Base-by-base conservation (phyloP, 2,797 vertebrate genomes). In the Lutra lutra region DNA sequence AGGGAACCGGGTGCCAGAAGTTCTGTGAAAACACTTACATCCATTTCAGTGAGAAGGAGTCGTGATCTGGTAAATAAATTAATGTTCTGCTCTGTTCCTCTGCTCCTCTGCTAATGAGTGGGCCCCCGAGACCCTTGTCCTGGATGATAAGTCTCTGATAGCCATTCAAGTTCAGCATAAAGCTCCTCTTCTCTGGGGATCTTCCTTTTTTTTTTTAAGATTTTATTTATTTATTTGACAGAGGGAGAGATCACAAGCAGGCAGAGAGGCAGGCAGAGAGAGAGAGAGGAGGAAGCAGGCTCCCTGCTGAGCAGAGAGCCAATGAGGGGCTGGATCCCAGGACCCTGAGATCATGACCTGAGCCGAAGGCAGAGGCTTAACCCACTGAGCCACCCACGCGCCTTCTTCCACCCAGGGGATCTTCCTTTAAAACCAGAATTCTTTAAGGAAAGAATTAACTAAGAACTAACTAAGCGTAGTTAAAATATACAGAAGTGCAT, bases 1-100 rank as follows among this genome's bases (percentile, higher is more conserved):
- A 93, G 72, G 35, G 64, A 70, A 68, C 7, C 18, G 91, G 85
- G 91, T 51, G 46, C 86, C 97, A 97, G 98, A 94, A 97, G 90
- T 85, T 13, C 89, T 84, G 94, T 87, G 96, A 93, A 89, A 94
- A 96, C 89, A 77, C 93, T 95, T 40, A 62, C 11, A 9, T 94
- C 78, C 54, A 35, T 86, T 46, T 96, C 54, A 43, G 64, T 70
- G 56, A 78, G 38, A 88, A 93, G 80, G 82, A 78, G 12, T 60
- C 82, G 94, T 20, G 86, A 68, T 72, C 91, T 90, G 95, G 35
- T 5, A 11, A 92, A 72, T 91, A 60, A 95, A 93, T 94, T 6
- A 89, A 86, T 58, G 51, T 13, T 64, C 68, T 14, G 60, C n/a
- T 73, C 51, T 40, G 38, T 73, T 60, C 72, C 62, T 64, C 11